These are phyloP conservation scores for Gallinago stenura DNA, from an alignment of 2,797 vertebrate genomes.

Conservation along the genomic window DNA sequence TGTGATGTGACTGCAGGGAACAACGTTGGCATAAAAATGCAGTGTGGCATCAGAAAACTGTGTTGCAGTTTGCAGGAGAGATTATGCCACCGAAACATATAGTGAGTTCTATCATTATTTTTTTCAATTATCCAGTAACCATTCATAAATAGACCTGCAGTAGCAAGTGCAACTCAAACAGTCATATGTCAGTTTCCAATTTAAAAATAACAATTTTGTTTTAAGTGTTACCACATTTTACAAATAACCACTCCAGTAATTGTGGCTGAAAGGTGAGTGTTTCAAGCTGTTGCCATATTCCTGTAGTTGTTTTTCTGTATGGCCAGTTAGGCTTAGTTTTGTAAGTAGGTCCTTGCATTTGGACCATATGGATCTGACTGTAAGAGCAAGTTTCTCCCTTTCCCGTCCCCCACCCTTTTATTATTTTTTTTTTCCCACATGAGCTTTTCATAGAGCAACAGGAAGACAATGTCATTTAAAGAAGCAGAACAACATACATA, in stretches of 20 bases:
- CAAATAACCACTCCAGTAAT: background rate
- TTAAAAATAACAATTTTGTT: background rate
- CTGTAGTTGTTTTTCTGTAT: background rate
- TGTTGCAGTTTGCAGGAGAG: background rate
- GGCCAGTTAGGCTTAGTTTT: background rate
- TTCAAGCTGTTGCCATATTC: background rate
- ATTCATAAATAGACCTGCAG: background rate
- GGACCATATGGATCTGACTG: background rate
- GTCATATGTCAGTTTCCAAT: background rate
- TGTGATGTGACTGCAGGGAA: constrained; percentile 8
- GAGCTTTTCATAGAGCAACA: background rate
- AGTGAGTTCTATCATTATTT: background rate
- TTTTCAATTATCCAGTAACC: background rate
- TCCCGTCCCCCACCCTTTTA: too few species aligned
- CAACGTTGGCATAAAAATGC: background rate
- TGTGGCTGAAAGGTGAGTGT: background rate
- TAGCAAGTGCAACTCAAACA: background rate
- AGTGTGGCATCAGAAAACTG: background rate
- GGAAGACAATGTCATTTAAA: background rate
- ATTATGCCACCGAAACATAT: background rate
- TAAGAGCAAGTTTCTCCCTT: background rate
- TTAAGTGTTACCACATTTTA: background rate
- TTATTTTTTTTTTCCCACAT: rapidly evolving
- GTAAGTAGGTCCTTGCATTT: background rate
- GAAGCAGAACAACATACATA: background rate